Evolutionary conservation across 2,888 invertebrate genomes (phyloP), one percentile per base, ranked within the genome.

Genomic region (Eupithecia insigniata): DNA sequence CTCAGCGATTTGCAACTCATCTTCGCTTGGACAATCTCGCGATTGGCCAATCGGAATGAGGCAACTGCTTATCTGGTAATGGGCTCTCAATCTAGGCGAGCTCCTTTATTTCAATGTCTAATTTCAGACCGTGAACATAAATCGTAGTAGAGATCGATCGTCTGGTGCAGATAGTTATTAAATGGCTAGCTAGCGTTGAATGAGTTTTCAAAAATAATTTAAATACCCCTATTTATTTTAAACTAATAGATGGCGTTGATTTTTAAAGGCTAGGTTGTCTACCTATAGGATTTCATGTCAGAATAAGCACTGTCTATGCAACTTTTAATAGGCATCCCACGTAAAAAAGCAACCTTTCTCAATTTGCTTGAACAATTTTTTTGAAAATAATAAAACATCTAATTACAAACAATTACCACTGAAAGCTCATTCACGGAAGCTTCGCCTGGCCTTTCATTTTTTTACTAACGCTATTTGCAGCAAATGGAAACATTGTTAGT

Each of bases 1-100:
- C 67, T 73, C 61, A 28, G 30, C 43, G 70, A 74, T 77, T 78
- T 70, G 73, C 74, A 76, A 74, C 70, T 76, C 72, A 77, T 75
- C 74, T 72, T 76, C 74, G 69, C 70, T 76, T 69, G 69, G 60
- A 74, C 74, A 72, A 72, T 70, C 67, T 72, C 34, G 32, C 26
- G 55, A 67, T 76, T 75, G 74, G 71, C 69, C 62, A 67, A 73
- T 62, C 73, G 36, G 67, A 51, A 43, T 36, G 66, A 70, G 60
- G 64, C 58, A 51, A 66, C 55, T 67, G 70, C 67, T 67, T n/a
- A 36, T 36, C 26, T 36, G 16, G 34, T 64, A 69, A 69, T 32
- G 55, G 46, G 46, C 66, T 67, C 51, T 6, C 43, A 60, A 71
- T 66, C 55, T 22, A 26, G 55, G 30, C 32, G 22, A 51, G 46